phyloP scores from a whole-genome alignment of 1,140 invertebrate species.

The Zophobas atratus region DNA sequence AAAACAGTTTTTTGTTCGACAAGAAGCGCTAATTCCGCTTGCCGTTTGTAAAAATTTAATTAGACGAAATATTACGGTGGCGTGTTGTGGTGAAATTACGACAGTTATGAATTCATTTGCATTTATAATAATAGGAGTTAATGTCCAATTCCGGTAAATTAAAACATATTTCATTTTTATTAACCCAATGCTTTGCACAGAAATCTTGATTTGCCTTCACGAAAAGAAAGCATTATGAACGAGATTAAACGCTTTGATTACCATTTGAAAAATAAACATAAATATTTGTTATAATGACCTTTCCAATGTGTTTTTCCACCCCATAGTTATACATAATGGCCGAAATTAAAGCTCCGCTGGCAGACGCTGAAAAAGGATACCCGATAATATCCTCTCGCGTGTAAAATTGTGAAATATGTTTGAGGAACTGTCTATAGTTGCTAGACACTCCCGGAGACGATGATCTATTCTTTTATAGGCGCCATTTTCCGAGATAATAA shows the following conservation, averaged over 20 bases:
- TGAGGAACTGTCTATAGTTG: not conserved
- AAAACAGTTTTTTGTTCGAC: conserved; percentile 13
- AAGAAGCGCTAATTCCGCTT: conserved; percentile 7
- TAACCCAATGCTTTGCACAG: conserved; percentile 3
- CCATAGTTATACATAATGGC: not conserved
- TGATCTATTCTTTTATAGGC: conserved; percentile 20
- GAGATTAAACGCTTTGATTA: conserved; percentile 16
- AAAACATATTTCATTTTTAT: conserved; percentile 43
- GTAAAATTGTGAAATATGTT: conserved; percentile 18
- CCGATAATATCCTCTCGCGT: not conserved
- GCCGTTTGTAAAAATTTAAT: conserved; percentile 20
- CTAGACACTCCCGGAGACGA: not conserved
- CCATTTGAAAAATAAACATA: conserved; percentile 21
- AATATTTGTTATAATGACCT: conserved; percentile 25
- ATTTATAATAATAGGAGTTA: conserved; percentile 37
- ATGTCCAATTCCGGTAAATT: conserved; percentile 40
- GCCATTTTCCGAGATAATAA: conserved; percentile 13
- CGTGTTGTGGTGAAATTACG: conserved; percentile 31
- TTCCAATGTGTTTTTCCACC: conserved; percentile 18
- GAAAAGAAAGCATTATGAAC: conserved; percentile 31
- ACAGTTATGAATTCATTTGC: conserved; percentile 35
- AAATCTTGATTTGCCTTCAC: conserved; percentile 39
- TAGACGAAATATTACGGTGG: conserved; percentile 2
- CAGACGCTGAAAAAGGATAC: no score
- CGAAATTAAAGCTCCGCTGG: no score